Percentiles rank a stretch among this genome's conserved stretches.
phyloP scores from a whole-genome alignment of 2,888 invertebrate species.

The Drosophila flavopinicola region DNA sequence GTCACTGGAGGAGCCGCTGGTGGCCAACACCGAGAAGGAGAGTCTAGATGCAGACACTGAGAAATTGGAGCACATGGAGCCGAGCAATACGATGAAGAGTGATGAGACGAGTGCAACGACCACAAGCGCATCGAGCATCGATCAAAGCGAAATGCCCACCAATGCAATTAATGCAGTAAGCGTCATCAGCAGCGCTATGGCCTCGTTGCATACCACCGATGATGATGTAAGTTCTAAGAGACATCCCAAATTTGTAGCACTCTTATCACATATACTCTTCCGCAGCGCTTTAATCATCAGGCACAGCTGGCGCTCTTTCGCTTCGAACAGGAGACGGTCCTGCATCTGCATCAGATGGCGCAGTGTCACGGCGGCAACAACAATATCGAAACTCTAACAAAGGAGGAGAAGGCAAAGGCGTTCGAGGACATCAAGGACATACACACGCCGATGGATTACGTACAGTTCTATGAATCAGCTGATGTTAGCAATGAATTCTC shows the following conservation, averaged over 20 bases:
- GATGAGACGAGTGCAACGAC: conserved; percentile 62
- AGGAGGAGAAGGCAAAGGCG: conserved; percentile 81
- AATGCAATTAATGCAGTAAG: conserved; percentile 82
- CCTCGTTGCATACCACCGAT: conserved; percentile 82
- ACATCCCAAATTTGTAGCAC: background rate
- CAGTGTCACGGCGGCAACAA: conserved; percentile 55
- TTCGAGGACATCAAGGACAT: conserved; percentile 81
- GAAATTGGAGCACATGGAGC: conserved; percentile 58
- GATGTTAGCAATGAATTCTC: conserved; percentile 78
- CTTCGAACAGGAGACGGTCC: conserved; percentile 83
- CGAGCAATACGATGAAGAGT: conserved; percentile 40
- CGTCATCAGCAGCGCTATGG: conserved; percentile 84
- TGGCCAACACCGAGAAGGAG: conserved; percentile 70
- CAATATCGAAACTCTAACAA: conserved; percentile 64
- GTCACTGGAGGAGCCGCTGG: conserved; percentile 54
- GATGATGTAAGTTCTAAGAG: conserved; percentile 76
- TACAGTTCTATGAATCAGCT: conserved; percentile 80
- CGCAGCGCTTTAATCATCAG: conserved; percentile 80
- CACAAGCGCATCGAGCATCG: conserved; percentile 59
- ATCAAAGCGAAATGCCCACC: conserved; percentile 68
- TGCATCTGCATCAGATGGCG: conserved; percentile 83
- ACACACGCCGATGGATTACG: conserved; percentile 82
- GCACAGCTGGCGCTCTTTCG: conserved; percentile 82
- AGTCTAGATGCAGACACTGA: conserved; percentile 70
- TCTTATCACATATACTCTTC: background rate